Percentiles rank a stretch among this genome's conserved stretches.
Conservation (phyloP, 1,140 invertebrate genomes). For the Euborellia annulipes region DNA sequence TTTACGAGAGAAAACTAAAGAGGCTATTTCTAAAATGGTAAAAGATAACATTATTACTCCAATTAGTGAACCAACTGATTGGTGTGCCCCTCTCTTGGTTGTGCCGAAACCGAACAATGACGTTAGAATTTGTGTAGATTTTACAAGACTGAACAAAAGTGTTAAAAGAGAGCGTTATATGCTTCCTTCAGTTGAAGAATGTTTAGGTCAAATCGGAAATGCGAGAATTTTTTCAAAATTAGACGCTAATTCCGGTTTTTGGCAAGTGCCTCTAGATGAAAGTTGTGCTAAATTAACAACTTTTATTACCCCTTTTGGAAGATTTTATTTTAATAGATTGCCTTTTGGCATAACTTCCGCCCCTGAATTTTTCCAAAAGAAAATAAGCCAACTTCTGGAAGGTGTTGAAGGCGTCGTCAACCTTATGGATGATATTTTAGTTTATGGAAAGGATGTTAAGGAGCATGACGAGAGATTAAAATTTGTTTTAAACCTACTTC, state of each 20-base stretch:
- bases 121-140: conserved; percentile 27
- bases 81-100: conserved; percentile 25
- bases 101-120: conserved; percentile 23
- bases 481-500: too few relatives aligned
- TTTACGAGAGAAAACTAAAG: conserved; percentile 15
- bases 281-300: conserved; percentile 12
- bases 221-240: conserved; percentile 12
- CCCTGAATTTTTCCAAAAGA: conserved; percentile 5
- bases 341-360: conserved; percentile 15
- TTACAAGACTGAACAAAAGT: conserved; percentile 20
- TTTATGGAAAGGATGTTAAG: conserved; percentile 4
- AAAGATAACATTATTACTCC: conserved; percentile 18
- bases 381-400: conserved; percentile 1
- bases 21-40: conserved; percentile 17
- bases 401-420: neutral
- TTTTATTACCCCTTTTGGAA: conserved; percentile 16
- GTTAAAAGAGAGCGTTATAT: conserved; percentile 15
- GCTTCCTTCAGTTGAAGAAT: conserved; percentile 6
- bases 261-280: conserved; percentile 12
- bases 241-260: conserved; percentile 15
- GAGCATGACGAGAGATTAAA: neutral
- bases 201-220: neutral
- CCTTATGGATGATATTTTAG: conserved; percentile 2
- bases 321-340: conserved; percentile 12
- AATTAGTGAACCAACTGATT: conserved; percentile 23